Conservation (phyloP, 1,140 invertebrate species). For the Rhagoletis pomonella region DNA sequence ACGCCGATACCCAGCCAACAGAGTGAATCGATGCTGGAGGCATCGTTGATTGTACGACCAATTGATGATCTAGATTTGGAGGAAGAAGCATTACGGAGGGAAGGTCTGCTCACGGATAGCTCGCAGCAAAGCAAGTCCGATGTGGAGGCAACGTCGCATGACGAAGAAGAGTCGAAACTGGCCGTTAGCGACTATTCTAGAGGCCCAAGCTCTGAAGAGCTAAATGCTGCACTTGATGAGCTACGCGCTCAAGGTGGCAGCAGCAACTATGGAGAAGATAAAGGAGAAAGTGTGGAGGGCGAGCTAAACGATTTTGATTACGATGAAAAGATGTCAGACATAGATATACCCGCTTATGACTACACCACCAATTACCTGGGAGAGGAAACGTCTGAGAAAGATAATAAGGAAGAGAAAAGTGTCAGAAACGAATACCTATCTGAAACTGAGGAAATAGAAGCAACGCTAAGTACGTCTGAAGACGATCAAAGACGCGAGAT, state of each 20-base stretch:
- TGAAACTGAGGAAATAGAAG: conserved; percentile 66
- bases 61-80: conserved; percentile 72
- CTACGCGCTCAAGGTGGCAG: conserved; percentile 13
- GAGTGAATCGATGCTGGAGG: conserved; percentile 76
- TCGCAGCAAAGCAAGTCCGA: conserved; percentile 75
- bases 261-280: neutral
- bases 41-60: conserved; percentile 77
- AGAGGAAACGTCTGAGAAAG: conserved; percentile 46
- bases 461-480: conserved; percentile 57
- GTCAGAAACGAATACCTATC: neutral
- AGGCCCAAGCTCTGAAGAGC: conserved; percentile 65
- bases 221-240: conserved; percentile 64
- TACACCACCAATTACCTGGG: neutral
- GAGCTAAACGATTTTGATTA: neutral
- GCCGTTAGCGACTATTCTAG: conserved; percentile 65
- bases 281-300: neutral
- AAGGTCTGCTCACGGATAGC: conserved; percentile 71
- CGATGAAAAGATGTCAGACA: neutral
- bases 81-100: conserved; percentile 67
- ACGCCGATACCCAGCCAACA: conserved; percentile 76
- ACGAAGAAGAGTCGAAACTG: conserved; percentile 60
- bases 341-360: neutral
- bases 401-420: conserved; percentile 58
- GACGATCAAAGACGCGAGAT: conserved; percentile 54
- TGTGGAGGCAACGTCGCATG: conserved; percentile 63